Evolutionary conservation across 2,113 vertebrate species (phyloP), one percentile per base, ranked within the genome.

Genomic region (Crocuta crocuta): DNA sequence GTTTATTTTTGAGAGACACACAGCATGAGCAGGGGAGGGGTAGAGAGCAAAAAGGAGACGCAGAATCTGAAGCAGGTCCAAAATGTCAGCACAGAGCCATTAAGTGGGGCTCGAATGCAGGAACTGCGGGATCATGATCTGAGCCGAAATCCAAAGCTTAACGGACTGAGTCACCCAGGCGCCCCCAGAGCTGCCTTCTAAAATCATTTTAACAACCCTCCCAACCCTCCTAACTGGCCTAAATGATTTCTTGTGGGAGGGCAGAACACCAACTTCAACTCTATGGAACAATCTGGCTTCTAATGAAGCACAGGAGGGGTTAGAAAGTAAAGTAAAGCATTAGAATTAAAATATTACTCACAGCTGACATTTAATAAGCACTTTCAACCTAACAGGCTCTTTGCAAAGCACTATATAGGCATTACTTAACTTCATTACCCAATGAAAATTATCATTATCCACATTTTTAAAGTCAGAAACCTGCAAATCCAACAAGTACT

Each of bases 131-230:
- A 50, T 50, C 10, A 12, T 13, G 50, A 55, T 17, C 53, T 55
- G 53, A 55, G 53, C 53, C 53, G 5, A 16, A 55, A 15, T 55
- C 53, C 53, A 15, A 55, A 55, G 53, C 53, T 55, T 55, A 55
- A 4, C 50, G 15, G 16, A 55, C 53, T 55, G 53, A 16, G 53
- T 10, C 53, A 55, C 53, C 15, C 15, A 50, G 50, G 50, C 11
- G 50, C 50, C 17, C 55, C 55, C 16, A 55, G 39, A 68, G 55
- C 16, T 91, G 50, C 17, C 43, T 76, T 66, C 70, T 43, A 31
- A 95, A 92, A 48, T 89, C 35, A 93, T 63, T 74, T 78, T 48
- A n/a, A 70, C 33, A 94, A 84, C 31, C 35, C 58, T 78, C 35
- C 35, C 35, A 35, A 35, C 65, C 71, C 63, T 24, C 39, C 65